A percentile compares a stretch with the other conserved stretches of the same genome.
These are phyloP conservation scores for Euphonia xanthogaster DNA, from an alignment of 2,797 vertebrate species.

Conservation along the genomic window DNA sequence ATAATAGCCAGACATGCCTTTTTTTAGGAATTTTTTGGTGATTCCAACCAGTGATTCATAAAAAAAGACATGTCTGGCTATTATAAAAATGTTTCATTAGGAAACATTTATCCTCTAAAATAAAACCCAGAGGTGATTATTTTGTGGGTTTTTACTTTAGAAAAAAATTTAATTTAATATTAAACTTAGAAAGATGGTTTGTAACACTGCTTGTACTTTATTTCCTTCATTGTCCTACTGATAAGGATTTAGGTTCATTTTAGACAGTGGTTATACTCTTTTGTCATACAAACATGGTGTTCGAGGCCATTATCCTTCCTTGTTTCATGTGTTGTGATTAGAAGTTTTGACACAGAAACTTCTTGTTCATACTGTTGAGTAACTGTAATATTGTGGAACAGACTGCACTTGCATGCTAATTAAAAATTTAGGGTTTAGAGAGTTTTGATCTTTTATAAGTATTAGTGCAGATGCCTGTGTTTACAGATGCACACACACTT, in stretches of 20 bases:
- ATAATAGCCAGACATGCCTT: accelerated
- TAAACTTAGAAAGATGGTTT: neutral
- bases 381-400: neutral
- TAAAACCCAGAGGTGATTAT: accelerated
- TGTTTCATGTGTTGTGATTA: neutral
- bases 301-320: neutral
- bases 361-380: neutral
- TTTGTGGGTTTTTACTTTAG: neutral
- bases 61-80: no score
- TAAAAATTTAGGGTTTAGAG: neutral
- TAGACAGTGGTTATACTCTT: neutral
- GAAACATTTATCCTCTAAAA: neutral
- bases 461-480: neutral
- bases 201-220: neutral
- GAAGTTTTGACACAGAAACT: neutral
- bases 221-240: neutral
- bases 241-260: neutral
- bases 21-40: neutral
- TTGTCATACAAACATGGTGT: neutral
- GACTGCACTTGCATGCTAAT: neutral
- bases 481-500: neutral
- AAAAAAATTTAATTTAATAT: neutral
- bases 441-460: neutral
- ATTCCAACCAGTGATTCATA: no score
- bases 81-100: no score